Evolutionary conservation across 1,140 invertebrate species (phyloP).

Genomic region (Delia radicum): DNA sequence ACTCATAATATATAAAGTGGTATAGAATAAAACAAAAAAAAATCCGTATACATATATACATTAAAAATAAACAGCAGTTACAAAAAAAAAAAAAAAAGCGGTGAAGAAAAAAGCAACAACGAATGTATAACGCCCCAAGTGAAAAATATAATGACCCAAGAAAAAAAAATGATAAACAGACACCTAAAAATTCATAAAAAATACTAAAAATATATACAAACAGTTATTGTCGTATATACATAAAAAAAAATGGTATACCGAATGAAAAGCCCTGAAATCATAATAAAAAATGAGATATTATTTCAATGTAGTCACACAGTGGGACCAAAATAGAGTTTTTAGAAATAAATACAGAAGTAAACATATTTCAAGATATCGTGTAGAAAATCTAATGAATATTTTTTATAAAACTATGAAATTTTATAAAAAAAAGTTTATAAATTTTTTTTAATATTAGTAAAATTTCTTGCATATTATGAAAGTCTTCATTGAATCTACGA

Average conservation of each 20-base stretch:
- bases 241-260: neutral
- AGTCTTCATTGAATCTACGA: too few species aligned
- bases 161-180: neutral
- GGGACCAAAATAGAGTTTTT: neutral
- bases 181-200: conserved; percentile 1
- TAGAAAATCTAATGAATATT: too few species aligned
- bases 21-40: neutral
- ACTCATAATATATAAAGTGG: neutral
- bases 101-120: too few species aligned
- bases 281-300: neutral
- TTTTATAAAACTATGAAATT: too few species aligned
- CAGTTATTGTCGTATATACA: neutral
- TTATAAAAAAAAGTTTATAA: too few species aligned
- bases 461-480: too few species aligned
- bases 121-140: neutral
- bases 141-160: neutral
- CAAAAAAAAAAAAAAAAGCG: too few species aligned
- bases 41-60: neutral
- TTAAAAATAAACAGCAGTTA: conserved; percentile 2
- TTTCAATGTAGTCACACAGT: neutral
- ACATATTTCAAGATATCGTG: too few species aligned
- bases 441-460: too few species aligned
- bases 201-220: neutral
- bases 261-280: neutral
- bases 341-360: too few species aligned